Evolutionary conservation across 2,113 vertebrate species (phyloP).

Genomic region (Sinocyclocheilus anophthalmus): DNA sequence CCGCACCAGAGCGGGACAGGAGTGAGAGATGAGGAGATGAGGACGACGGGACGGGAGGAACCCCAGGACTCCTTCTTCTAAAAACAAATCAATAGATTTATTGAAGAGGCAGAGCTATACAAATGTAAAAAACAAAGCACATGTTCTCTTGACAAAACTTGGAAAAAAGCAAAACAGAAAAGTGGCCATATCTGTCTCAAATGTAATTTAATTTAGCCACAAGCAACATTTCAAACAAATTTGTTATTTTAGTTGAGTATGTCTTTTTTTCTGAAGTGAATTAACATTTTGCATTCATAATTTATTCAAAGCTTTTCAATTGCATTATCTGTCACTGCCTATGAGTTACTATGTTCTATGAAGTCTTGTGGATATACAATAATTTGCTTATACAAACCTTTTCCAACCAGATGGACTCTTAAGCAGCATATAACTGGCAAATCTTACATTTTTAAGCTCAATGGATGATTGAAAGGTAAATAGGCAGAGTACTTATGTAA

Average conservation of each 20-base stretch:
- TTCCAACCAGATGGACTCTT: background rate
- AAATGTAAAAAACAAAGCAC: background rate
- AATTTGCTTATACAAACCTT: background rate
- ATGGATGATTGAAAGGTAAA: background rate
- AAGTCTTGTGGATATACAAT: background rate
- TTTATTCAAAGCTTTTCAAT: background rate
- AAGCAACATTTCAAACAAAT: background rate
- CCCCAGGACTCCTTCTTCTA: slow-evolving; percentile 71
- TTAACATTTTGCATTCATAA: background rate
- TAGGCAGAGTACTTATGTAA: background rate
- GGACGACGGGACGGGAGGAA: slow-evolving; percentile 67
- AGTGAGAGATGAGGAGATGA: slow-evolving; percentile 75
- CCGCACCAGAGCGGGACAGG: slow-evolving; percentile 72
- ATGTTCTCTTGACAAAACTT: background rate
- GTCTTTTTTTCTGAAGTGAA: background rate
- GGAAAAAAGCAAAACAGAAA: background rate
- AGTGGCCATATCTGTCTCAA: background rate
- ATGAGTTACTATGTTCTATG: background rate
- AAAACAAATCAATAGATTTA: background rate
- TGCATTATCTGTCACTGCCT: background rate
- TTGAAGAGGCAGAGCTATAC: background rate
- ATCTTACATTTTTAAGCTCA: background rate
- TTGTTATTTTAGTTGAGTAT: background rate
- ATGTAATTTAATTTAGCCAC: background rate
- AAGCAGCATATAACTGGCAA: background rate